Percentiles rank a stretch among this genome's conserved stretches.
Evolutionary conservation across 2,888 invertebrate species (phyloP).

Genomic region (Tenodera sinensis): DNA sequence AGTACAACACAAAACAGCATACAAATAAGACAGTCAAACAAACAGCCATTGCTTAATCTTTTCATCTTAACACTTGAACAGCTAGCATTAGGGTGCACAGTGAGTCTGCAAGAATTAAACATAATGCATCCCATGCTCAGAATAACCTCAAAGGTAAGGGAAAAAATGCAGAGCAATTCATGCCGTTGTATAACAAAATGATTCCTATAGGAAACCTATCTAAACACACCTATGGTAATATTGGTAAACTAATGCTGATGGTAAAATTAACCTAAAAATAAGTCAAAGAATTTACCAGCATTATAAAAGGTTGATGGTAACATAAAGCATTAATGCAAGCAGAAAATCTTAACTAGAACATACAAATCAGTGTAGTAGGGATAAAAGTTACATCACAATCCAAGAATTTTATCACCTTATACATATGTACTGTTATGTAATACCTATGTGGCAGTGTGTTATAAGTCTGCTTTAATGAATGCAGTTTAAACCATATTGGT

Average conservation of each 20-base stretch:
- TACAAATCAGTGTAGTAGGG: neutral
- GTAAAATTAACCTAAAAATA: too few relatives aligned
- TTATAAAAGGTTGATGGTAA: too few relatives aligned
- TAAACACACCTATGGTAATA: too few relatives aligned
- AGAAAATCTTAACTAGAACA: neutral
- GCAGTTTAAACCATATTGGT: neutral
- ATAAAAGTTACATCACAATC: too few relatives aligned
- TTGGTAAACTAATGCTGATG: too few relatives aligned
- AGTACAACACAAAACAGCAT: neutral
- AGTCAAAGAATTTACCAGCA: too few relatives aligned
- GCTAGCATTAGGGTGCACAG: neutral
- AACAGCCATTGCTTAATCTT: neutral
- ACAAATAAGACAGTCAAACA: neutral
- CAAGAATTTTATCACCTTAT: too few relatives aligned
- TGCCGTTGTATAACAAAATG: neutral
- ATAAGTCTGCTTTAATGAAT: neutral
- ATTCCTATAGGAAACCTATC: too few relatives aligned
- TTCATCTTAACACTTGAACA: neutral
- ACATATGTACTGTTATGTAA: too few relatives aligned
- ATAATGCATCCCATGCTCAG: neutral
- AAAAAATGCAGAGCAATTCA: neutral
- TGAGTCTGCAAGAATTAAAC: neutral
- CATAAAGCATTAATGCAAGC: too few relatives aligned
- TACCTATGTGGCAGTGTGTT: neutral
- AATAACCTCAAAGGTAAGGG: neutral